Evolutionary conservation across 2,797 vertebrate genomes (phyloP).

Genomic region (Protosalanx chinensis): DNA sequence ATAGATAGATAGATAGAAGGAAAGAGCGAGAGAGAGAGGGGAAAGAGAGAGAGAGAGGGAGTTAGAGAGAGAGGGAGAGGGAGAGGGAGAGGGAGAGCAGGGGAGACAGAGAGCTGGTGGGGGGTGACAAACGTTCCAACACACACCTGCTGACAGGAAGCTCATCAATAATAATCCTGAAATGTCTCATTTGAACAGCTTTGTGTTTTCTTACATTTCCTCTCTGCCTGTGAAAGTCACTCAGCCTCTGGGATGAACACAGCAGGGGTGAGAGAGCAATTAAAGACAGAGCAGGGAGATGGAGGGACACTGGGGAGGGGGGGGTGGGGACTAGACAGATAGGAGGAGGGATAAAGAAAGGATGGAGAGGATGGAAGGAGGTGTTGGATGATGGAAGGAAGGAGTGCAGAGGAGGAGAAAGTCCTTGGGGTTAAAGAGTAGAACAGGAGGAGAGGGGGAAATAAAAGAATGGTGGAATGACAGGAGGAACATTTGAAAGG

Average conservation of each 20-base stretch:
- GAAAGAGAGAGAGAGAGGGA: conserved; percentile 23
- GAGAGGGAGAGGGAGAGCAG: conserved; percentile 1
- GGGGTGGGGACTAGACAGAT: conserved; percentile 33
- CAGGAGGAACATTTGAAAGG: conserved; percentile 30
- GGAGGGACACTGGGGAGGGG: conserved; percentile 26
- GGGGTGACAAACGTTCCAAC: conserved; percentile 36
- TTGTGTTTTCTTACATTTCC: conserved; percentile 51
- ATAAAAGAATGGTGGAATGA: neutral
- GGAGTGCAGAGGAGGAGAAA: conserved; percentile 16
- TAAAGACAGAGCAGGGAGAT: conserved; percentile 59
- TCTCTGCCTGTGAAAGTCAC: conserved; percentile 63
- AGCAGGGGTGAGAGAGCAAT: conserved; percentile 71
- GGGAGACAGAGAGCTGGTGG: conserved; percentile 28
- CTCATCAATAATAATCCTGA: conserved; percentile 64
- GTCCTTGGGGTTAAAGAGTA: neutral
- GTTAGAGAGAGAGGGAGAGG: neutral
- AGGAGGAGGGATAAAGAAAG: conserved; percentile 31
- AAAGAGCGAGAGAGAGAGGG: conserved; percentile 2
- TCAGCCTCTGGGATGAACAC: conserved; percentile 70
- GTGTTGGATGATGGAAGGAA: conserved; percentile 17
- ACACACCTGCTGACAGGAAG: conserved; percentile 51
- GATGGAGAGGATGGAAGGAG: conserved; percentile 35
- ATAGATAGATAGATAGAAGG: conserved; percentile 6
- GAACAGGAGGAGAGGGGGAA: neutral
- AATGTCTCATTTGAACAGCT: conserved; percentile 41